A percentile compares a stretch with the other conserved stretches of the same genome.
These are phyloP conservation scores for Hormaphis cornu DNA, from an alignment of 1,140 invertebrate species.

Conservation along the genomic window DNA sequence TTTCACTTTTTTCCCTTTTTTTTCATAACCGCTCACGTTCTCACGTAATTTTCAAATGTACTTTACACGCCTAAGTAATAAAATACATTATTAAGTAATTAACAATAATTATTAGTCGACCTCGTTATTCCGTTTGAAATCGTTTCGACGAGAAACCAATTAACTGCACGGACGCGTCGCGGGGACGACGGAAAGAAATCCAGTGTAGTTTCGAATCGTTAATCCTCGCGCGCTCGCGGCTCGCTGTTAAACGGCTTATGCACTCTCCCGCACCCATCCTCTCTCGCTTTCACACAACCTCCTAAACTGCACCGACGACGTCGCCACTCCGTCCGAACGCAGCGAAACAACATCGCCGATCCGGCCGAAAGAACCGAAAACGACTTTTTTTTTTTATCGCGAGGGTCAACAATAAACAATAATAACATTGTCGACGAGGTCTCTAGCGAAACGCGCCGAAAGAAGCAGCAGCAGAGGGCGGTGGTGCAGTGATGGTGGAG, in stretches of 20 bases:
- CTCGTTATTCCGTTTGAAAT: constrained; percentile 4
- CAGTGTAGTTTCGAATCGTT: no score
- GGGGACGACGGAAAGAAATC: neutral
- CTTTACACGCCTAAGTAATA: no score
- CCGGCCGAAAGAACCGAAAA: constrained; percentile 11
- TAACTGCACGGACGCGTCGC: neutral
- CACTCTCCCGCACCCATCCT: neutral
- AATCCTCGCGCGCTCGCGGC: neutral
- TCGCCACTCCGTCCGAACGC: no score
- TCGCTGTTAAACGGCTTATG: constrained; percentile 6
- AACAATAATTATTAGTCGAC: constrained; percentile 3
- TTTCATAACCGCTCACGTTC: no score
- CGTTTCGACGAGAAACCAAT: constrained; percentile 20
- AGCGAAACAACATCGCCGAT: no score
- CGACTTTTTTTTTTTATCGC: constrained; percentile 31
- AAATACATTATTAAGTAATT: no score
- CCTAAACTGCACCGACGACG: neutral
- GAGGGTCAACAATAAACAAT: constrained; percentile 29
- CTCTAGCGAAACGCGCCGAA: neutral
- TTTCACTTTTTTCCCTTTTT: no score
- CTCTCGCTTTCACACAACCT: neutral
- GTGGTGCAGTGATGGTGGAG: no score
- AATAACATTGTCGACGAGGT: constrained; percentile 28
- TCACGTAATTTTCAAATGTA: no score
- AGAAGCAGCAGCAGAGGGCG: no score